These are phyloP conservation scores for Dicrurus megarhynchus DNA, from an alignment of 2,113 vertebrate species.

Conservation along the genomic window DNA sequence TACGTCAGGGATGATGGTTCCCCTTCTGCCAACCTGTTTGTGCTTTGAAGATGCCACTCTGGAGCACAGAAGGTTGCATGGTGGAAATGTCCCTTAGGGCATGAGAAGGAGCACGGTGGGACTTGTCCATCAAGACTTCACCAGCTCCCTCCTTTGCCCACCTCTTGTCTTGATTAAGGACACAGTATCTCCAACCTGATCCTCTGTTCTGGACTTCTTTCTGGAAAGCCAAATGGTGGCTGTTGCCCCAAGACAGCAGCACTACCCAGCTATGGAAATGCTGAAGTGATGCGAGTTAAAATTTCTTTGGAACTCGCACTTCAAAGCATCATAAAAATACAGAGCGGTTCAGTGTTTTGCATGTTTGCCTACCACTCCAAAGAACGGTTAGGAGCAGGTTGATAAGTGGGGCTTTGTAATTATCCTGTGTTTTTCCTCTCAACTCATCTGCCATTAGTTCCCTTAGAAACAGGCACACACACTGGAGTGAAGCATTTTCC, in stretches of 20 bases:
- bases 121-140: neutral
- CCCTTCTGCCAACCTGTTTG: neutral
- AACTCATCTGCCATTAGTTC: neutral
- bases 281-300: neutral
- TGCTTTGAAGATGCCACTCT: neutral
- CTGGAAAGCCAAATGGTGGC: neutral
- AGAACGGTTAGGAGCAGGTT: constrained; percentile 15
- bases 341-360: constrained; percentile 4
- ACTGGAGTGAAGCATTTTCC: constrained; percentile 11
- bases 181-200: neutral
- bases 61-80: fast-evolving
- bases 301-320: constrained; percentile 4
- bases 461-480: neutral
- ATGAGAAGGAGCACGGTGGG: neutral
- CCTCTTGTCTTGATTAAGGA: neutral
- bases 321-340: constrained; percentile 37
- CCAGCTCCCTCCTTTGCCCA: neutral
- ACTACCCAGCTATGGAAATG: neutral
- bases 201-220: neutral
- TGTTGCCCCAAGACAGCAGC: neutral
- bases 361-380: constrained; percentile 42
- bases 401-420: constrained; percentile 21
- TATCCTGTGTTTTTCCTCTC: constrained; percentile 15
- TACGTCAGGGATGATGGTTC: neutral
- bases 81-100: neutral